Conservation (phyloP, 2,113 vertebrate species). For the Corythaixoides concolor region DNA sequence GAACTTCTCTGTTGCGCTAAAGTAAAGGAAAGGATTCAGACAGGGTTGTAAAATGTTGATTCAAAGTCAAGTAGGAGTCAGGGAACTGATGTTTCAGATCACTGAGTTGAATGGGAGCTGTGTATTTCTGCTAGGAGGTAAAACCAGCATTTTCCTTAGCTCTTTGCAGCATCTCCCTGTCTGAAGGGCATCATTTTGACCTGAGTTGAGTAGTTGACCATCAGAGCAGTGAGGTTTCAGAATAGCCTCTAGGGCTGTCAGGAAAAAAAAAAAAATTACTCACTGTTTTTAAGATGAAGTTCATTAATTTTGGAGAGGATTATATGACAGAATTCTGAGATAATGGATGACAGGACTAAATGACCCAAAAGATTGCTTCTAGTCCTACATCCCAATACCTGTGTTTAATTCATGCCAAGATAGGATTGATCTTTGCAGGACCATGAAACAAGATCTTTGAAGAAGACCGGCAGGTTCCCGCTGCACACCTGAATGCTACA, state of each 20-base stretch:
- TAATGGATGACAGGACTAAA: slow-evolving; percentile 29
- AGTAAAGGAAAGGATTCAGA: not conserved
- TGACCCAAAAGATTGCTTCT: not conserved
- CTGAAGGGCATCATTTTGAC: not conserved
- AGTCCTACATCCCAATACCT: not conserved
- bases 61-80: not conserved
- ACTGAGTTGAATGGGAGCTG: not conserved
- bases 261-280: not conserved
- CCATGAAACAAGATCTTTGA: not conserved
- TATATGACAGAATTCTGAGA: slow-evolving; percentile 18
- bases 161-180: not conserved
- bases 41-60: not conserved
- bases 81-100: not conserved
- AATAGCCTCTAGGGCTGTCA: not conserved
- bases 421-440: not conserved
- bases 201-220: not conserved
- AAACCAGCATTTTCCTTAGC: not conserved
- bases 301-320: slow-evolving; percentile 45
- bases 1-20: not conserved
- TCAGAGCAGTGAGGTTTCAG: not conserved
- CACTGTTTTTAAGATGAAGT: slow-evolving; percentile 22
- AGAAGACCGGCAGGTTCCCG: not conserved
- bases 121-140: not conserved
- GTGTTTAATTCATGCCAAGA: not conserved
- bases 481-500: not conserved